A percentile compares a stretch with the other conserved stretches of the same genome.
Conservation (phyloP, 2,113 vertebrate genomes). For the Solea solea region DNA sequence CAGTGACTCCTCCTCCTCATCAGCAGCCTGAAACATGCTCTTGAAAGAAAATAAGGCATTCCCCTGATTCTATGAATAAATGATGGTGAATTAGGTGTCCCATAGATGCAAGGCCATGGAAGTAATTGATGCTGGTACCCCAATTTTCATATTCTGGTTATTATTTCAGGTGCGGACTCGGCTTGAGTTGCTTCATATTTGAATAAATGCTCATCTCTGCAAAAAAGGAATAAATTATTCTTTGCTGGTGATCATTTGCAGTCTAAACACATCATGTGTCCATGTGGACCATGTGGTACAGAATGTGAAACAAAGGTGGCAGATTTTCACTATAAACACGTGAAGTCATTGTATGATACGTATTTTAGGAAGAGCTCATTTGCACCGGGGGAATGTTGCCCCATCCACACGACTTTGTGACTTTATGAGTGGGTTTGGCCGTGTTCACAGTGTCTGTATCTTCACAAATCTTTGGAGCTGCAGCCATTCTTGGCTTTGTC, state of each 20-base stretch:
- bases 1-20: slow-evolving; percentile 35
- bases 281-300: neutral
- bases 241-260: neutral
- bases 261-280: neutral
- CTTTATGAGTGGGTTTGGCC: slow-evolving; percentile 35
- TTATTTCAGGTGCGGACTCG: slow-evolving; percentile 3
- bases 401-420: slow-evolving; percentile 26
- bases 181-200: neutral
- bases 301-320: neutral
- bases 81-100: slow-evolving; percentile 23
- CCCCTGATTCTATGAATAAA: slow-evolving; percentile 15
- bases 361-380: slow-evolving; percentile 21
- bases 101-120: slow-evolving; percentile 21
- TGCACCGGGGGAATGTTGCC: slow-evolving; percentile 37
- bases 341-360: too few species aligned
- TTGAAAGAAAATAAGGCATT: slow-evolving; percentile 3
- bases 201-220: slow-evolving; percentile 8
- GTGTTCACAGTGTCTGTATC: slow-evolving; percentile 26
- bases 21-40: slow-evolving; percentile 27
- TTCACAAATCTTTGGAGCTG: slow-evolving; percentile 32
- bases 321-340: neutral
- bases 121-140: slow-evolving; percentile 33
- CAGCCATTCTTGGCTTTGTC: slow-evolving; percentile 34
- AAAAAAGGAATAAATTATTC: slow-evolving; percentile 2
- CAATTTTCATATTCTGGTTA: slow-evolving; percentile 13